A percentile compares a stretch with the other conserved stretches of the same genome.
Evolutionary conservation across 64 coral and sea anemone genomes (phyloP).

Genomic region (Pocillopora damicornis): DNA sequence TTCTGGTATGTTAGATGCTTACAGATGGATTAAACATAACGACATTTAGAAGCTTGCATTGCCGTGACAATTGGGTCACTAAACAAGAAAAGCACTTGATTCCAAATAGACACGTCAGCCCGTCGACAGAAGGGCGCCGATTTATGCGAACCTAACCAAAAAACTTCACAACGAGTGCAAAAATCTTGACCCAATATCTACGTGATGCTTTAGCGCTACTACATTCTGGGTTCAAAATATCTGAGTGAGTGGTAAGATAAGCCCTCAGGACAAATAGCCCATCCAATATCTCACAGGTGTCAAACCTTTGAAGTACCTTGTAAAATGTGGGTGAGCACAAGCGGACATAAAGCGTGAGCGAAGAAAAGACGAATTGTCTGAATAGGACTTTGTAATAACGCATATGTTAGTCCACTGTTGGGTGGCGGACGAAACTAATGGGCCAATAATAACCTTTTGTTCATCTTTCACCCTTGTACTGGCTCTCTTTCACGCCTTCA

Average conservation of each 20-base stretch:
- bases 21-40: background rate
- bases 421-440: conserved; percentile 22
- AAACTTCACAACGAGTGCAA: background rate
- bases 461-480: background rate
- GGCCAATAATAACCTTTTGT: conserved; percentile 33
- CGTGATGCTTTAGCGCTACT: background rate
- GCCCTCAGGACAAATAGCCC: background rate
- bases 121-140: conserved; percentile 9
- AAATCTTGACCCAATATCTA: background rate
- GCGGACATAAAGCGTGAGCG: background rate
- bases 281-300: conserved; percentile 1
- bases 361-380: conserved; percentile 9
- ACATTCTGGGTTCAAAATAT: background rate
- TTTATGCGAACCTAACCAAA: background rate
- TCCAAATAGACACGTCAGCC: conserved; percentile 28
- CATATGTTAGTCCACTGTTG: conserved; percentile 9
- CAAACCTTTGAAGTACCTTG: conserved; percentile 27
- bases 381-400: conserved; percentile 22
- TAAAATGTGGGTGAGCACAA: background rate
- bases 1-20: background rate
- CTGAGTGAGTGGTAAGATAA: background rate
- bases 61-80: conserved; percentile 25
- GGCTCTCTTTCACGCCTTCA: background rate
- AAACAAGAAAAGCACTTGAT: conserved; percentile 8
- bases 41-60: background rate